A percentile compares a stretch with the other conserved stretches of the same genome.
Conservation (phyloP, 1,140 invertebrate genomes). For the Drosophila pectinifera region DNA sequence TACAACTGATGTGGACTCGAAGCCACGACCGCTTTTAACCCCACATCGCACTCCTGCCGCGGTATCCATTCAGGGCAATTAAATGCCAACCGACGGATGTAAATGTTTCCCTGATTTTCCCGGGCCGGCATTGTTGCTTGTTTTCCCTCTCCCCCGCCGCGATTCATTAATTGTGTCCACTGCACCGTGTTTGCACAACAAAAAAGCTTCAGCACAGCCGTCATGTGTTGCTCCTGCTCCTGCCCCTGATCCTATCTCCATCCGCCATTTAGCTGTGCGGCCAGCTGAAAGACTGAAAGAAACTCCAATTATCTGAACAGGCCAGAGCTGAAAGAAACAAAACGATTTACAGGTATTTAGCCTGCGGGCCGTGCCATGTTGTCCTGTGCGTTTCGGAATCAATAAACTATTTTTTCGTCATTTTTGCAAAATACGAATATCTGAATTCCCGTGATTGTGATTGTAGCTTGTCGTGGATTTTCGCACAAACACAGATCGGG, state of each 20-base stretch:
- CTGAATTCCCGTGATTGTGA: background rate
- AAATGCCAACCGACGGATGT: constrained; percentile 29
- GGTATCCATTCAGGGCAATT: constrained; percentile 30
- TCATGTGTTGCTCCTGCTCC: constrained; percentile 5
- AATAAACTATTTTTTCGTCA: constrained; percentile 9
- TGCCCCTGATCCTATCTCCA: constrained; percentile 1
- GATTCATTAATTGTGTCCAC: constrained; percentile 38
- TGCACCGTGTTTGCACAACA: constrained; percentile 18
- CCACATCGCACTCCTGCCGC: background rate
- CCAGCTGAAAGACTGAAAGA: background rate
- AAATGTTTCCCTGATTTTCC: constrained; percentile 11
- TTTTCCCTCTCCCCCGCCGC: background rate
- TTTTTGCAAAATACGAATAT: background rate
- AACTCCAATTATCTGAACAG: constrained; percentile 14
- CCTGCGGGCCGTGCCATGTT: constrained; percentile 7
- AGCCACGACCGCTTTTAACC: constrained; percentile 14
- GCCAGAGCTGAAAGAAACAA: constrained; percentile 13
- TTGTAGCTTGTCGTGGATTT: background rate
- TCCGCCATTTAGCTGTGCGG: constrained; percentile 1
- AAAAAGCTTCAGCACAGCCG: background rate
- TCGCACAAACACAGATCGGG: background rate
- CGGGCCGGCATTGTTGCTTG: constrained; percentile 9
- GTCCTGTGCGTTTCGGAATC: background rate
- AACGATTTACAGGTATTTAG: constrained; percentile 10
- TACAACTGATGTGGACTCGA: constrained; percentile 11